Base-by-base conservation (phyloP, 2,113 vertebrate genomes). In the Caretta caretta region DNA sequence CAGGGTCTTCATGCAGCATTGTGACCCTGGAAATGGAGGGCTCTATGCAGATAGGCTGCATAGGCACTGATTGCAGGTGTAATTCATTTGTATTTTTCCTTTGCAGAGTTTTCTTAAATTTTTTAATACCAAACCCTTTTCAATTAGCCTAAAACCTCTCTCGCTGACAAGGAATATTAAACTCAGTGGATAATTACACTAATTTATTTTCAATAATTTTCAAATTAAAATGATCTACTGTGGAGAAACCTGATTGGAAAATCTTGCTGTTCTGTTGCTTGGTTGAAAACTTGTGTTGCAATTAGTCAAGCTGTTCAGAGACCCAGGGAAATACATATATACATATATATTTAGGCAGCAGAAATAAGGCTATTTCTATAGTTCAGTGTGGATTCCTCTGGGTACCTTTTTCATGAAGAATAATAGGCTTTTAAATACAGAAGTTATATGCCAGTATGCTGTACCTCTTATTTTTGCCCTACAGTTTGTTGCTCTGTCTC, bases 151-250 rank as follows among this genome's bases (percentile, higher is more conserved):
- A 92, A 96, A 96, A 89, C 88, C 24, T 92, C 49, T 92, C 87
- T 93, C 22, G 24, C 24, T 92, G 86, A 85, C 95, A 88, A 62
- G 79, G 89, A 87, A 86, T 80, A 22, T 31, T 78, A 90, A 56
- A 92, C 91, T 96, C 80, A 69, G 88, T 75, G 81, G 94, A 95
- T 97, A 96, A 97, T 96, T 93, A 57, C 59, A 35, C 84, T 94
- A 95, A 97, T 96, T 97, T 96, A 92, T 97, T 96, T 97, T 78
- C 79, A 97, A 97, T 97, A 97, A 96, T 97, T 97, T 97, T 96
- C 94, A 97, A 96, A 96, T 96, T 96, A 97, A 97, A 97, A 96
- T 92, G 48, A 93, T 92, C 84, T 83, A 91, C 91, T 94, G 88
- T 90, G 80, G 91, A 90, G 91, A 95, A 51, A 90, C 79, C 93